A percentile compares a stretch with the other conserved stretches of the same genome.
Conservation (phyloP, 2,113 vertebrate species). For the Okapia johnstoni region DNA sequence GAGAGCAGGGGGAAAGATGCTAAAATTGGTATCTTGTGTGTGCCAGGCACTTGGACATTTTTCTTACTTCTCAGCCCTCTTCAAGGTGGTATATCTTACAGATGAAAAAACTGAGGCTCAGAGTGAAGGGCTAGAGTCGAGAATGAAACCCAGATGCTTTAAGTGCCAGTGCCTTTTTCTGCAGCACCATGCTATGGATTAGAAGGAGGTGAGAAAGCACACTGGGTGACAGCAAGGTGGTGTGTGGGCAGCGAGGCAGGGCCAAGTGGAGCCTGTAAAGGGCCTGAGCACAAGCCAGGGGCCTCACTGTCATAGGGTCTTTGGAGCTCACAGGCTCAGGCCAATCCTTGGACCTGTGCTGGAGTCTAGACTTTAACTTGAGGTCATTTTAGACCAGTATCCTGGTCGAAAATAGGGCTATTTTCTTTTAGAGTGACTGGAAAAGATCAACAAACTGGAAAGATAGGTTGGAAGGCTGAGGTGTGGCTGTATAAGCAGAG, state of each 20-base stretch:
- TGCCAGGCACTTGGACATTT: neutral
- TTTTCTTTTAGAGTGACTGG: neutral
- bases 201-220: neutral
- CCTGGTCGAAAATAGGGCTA: neutral
- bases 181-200: fast-evolving
- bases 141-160: neutral
- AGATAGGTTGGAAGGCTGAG: neutral
- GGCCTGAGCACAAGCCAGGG: too few relatives aligned
- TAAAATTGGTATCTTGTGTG: neutral
- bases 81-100: neutral
- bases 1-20: neutral
- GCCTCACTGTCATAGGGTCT: neutral
- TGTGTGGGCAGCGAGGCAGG: neutral
- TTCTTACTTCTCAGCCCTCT: neutral
- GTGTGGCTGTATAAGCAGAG: neutral
- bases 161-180: neutral
- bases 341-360: neutral
- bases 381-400: neutral
- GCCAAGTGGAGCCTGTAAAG: neutral
- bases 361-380: neutral
- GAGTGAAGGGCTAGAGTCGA: neutral
- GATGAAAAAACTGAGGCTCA: neutral
- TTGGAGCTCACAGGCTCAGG: neutral
- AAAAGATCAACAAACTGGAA: neutral
- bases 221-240: fast-evolving